Evolutionary conservation across 2,888 invertebrate species (phyloP).

Genomic region (Listrodromus nycthemerus): DNA sequence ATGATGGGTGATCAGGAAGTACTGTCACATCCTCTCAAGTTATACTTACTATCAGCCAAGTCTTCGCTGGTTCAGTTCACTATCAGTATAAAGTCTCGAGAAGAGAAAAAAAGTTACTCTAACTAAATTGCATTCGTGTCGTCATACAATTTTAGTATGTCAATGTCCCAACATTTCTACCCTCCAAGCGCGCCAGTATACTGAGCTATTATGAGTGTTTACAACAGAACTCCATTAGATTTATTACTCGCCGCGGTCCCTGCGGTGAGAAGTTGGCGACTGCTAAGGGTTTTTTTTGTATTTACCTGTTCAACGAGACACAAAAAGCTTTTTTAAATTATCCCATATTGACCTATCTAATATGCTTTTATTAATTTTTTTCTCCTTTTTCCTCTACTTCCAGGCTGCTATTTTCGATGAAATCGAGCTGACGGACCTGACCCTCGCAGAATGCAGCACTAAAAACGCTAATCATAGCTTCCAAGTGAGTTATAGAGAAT

Average conservation of each 20-base stretch:
- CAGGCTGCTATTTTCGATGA: slow-evolving; percentile 96
- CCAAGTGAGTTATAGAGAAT: slow-evolving; percentile 87
- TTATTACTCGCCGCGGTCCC: slow-evolving; percentile 50
- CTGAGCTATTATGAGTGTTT: slow-evolving; percentile 22
- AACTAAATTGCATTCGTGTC: background rate
- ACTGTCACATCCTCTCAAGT: background rate
- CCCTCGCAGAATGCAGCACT: slow-evolving; percentile 94
- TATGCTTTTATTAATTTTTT: slow-evolving; percentile 15
- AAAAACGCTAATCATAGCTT: slow-evolving; percentile 95
- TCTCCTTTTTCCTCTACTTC: slow-evolving; percentile 83
- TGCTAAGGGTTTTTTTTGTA: background rate
- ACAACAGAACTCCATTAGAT: slow-evolving; percentile 64
- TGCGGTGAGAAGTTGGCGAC: slow-evolving; percentile 19
- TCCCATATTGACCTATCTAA: background rate
- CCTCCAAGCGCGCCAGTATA: background rate
- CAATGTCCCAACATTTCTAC: background rate
- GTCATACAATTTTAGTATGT: background rate
- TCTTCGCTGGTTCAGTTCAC: background rate
- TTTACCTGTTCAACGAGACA: background rate
- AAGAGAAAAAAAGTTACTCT: background rate
- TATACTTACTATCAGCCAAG: background rate
- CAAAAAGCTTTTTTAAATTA: background rate
- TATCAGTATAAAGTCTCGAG: background rate
- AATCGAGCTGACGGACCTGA: slow-evolving; percentile 93
- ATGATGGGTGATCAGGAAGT: too few species aligned